These are phyloP conservation scores for Dendrocincla tyrannina DNA, from an alignment of 2,797 vertebrate species.

Conservation along the genomic window DNA sequence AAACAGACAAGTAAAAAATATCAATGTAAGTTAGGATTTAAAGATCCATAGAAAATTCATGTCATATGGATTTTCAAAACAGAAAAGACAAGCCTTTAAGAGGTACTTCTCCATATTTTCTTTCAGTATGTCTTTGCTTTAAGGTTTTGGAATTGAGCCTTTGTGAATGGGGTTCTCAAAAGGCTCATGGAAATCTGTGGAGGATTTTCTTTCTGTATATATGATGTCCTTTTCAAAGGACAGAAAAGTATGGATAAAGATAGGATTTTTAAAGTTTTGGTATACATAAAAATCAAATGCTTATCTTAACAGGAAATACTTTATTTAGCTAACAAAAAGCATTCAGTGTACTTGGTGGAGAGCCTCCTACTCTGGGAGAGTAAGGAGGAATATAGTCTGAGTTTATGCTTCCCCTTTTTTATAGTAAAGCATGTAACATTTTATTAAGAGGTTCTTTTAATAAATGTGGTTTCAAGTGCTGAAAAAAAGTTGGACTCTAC, in stretches of 20 bases:
- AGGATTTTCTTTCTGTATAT: neutral
- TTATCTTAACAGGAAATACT: neutral
- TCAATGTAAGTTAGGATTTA: neutral
- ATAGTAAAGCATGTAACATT: neutral
- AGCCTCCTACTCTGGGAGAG: neutral
- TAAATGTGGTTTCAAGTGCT: neutral
- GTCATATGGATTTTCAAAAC: neutral
- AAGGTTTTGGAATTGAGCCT: neutral
- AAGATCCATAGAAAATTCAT: neutral
- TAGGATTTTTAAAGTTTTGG: neutral
- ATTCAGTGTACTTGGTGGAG: neutral
- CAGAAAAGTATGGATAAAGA: neutral
- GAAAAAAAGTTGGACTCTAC: neutral
- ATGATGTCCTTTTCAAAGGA: neutral
- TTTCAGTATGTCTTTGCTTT: neutral
- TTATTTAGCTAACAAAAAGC: neutral
- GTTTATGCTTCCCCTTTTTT: neutral
- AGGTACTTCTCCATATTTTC: neutral
- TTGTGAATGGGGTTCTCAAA: neutral
- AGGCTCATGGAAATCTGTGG: neutral
- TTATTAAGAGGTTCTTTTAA: neutral
- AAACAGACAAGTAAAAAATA: neutral
- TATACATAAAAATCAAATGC: neutral
- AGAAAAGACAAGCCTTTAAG: neutral
- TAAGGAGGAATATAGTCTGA: neutral